phyloP scores from a whole-genome alignment of 2,797 vertebrate species.

The Antrozous pallidus region DNA sequence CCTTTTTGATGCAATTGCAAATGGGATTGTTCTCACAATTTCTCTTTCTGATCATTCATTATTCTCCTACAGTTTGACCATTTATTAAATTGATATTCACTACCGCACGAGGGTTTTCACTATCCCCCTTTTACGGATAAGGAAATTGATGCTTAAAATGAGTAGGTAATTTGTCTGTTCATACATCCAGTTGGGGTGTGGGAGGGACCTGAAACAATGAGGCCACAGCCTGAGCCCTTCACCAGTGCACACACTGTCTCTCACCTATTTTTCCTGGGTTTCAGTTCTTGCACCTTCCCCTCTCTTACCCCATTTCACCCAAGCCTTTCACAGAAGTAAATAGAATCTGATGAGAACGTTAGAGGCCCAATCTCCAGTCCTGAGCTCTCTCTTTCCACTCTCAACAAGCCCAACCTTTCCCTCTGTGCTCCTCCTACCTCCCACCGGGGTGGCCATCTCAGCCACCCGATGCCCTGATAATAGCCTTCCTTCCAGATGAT shows the following conservation, averaged over 20 bases:
- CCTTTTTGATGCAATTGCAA: not conserved
- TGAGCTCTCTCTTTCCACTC: not conserved
- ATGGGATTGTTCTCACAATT: not conserved
- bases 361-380: fast-evolving
- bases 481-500: not conserved
- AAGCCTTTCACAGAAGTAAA: not conserved
- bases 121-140: not conserved
- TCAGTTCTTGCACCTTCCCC: not conserved
- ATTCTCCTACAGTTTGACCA: not conserved
- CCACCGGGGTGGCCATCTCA: not conserved
- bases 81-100: not conserved
- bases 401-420: not conserved
- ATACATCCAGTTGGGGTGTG: not conserved
- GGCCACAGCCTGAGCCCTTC: not conserved
- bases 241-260: not conserved
- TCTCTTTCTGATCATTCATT: not conserved
- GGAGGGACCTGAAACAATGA: not conserved
- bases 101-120: not conserved
- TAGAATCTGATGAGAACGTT: not conserved
- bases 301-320: too few species aligned
- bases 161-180: not conserved
- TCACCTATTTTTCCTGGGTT: not conserved
- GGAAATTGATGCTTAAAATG: not conserved
- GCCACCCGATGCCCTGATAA: not conserved
- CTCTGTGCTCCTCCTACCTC: not conserved